Evolutionary conservation across 2,113 vertebrate species (phyloP).

Genomic region (Varanus salvator): DNA sequence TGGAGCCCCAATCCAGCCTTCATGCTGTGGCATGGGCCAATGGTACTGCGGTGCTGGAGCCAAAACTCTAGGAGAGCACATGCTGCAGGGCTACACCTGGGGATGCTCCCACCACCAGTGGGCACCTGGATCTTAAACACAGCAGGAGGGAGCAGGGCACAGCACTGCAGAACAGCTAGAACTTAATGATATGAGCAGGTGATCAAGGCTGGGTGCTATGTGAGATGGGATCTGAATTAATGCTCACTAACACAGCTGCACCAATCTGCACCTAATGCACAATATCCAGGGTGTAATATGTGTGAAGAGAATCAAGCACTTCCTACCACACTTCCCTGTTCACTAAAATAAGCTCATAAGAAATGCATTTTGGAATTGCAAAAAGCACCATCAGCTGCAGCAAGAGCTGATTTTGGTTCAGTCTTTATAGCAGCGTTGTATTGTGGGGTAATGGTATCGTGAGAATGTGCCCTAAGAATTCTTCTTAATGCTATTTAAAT

Average conservation of each 20-base stretch:
- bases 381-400: not conserved
- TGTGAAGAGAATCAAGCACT: not conserved
- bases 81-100: not conserved
- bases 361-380: not conserved
- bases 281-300: not conserved
- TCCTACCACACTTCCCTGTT: not conserved
- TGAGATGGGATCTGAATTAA: not conserved
- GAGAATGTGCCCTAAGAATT: not conserved
- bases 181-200: not conserved
- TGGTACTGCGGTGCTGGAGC: no score
- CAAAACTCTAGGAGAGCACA: not conserved
- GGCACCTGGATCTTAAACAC: no score
- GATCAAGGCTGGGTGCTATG: not conserved
- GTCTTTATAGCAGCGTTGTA: constrained; percentile 5
- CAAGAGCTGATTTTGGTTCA: constrained; percentile 26
- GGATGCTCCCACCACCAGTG: not conserved
- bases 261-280: not conserved
- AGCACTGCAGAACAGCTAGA: not conserved
- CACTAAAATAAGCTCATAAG: constrained; percentile 14
- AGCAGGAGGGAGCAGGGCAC: not conserved
- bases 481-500: constrained; percentile 36
- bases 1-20: not conserved
- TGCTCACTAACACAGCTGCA: not conserved
- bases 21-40: not conserved
- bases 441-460: constrained; percentile 23